A percentile compares a stretch with the other conserved stretches of the same genome.
phyloP scores from a whole-genome alignment of 2,113 vertebrate genomes.

The Cochlearius cochlearius region DNA sequence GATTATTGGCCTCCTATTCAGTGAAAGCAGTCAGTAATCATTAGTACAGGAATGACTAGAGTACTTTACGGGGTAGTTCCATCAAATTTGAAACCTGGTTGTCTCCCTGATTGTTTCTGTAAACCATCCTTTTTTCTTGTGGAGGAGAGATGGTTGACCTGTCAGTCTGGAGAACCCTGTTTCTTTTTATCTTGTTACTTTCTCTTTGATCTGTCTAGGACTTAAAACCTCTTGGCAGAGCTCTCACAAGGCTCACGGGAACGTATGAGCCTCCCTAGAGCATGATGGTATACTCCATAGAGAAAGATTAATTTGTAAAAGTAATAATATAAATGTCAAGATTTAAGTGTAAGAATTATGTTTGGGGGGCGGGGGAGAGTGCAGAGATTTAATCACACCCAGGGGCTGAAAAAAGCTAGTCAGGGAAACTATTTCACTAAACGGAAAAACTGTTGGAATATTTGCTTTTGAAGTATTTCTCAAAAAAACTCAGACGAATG shows the following conservation, averaged over 20 bases:
- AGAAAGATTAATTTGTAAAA: constrained; percentile 32
- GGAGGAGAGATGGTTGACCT: not conserved
- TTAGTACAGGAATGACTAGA: not conserved
- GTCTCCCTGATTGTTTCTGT: not conserved
- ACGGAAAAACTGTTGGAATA: not conserved
- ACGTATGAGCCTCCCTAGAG: not conserved
- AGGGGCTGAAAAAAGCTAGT: not conserved
- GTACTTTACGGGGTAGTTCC: not conserved
- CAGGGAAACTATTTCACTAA: not conserved
- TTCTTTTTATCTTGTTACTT: not conserved
- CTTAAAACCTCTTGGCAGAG: not conserved
- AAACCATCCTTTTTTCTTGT: not conserved
- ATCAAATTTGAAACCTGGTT: not conserved
- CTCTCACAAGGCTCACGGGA: not conserved
- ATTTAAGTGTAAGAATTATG: constrained; percentile 6
- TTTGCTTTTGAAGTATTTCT: constrained; percentile 26
- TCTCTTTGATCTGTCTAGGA: not conserved
- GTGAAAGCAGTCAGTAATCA: not conserved
- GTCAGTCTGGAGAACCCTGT: not conserved
- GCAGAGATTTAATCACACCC: not conserved
- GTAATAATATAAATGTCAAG: not conserved
- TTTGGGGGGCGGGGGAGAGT: not conserved
- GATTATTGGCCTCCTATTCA: not conserved
- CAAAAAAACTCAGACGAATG: not conserved
- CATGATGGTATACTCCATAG: not conserved